Conservation (phyloP, 1,140 invertebrate genomes). For the Zaprionus capensis region DNA sequence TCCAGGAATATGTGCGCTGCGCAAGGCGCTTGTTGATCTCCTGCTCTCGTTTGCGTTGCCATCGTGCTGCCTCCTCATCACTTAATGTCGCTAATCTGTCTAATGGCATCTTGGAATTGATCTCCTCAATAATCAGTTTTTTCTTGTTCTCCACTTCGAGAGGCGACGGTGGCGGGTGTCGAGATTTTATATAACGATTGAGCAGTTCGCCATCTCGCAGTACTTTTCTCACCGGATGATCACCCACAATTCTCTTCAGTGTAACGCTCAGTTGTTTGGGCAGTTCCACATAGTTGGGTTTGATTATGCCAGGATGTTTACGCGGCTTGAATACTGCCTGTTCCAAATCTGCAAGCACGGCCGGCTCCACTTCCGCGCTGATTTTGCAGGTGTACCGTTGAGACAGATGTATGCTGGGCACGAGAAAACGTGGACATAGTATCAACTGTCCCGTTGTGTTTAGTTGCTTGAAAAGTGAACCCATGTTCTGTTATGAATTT, state of each 20-base stretch:
- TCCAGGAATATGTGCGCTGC: conserved; percentile 88
- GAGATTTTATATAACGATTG: conserved; percentile 86
- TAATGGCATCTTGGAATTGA: conserved; percentile 74
- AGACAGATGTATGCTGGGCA: conserved; percentile 31
- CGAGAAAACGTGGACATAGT: conserved; percentile 36
- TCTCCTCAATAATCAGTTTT: conserved; percentile 65
- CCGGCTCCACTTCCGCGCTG: conserved; percentile 85
- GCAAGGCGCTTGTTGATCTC: conserved; percentile 84
- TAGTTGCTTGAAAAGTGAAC: conserved; percentile 11
- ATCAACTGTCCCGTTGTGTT: conserved; percentile 27
- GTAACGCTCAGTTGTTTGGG: conserved; percentile 87
- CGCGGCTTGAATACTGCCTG: conserved; percentile 87
- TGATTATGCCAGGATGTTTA: conserved; percentile 88
- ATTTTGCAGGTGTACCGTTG: conserved; percentile 82
- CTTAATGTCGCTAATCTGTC: conserved; percentile 57
- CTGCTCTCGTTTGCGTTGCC: conserved; percentile 74
- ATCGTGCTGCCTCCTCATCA: conserved; percentile 69
- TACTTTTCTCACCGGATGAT: conserved; percentile 85
- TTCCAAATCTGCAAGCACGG: conserved; percentile 85
- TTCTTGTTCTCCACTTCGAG: conserved; percentile 85
- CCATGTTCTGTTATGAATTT: conserved; percentile 40
- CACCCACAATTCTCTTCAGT: conserved; percentile 85
- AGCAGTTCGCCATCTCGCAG: conserved; percentile 85
- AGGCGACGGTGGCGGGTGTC: conserved; percentile 87
- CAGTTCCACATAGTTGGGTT: conserved; percentile 85